Evolutionary conservation across 1,140 invertebrate genomes (phyloP).

Genomic region (Rhyacophila brunnea): DNA sequence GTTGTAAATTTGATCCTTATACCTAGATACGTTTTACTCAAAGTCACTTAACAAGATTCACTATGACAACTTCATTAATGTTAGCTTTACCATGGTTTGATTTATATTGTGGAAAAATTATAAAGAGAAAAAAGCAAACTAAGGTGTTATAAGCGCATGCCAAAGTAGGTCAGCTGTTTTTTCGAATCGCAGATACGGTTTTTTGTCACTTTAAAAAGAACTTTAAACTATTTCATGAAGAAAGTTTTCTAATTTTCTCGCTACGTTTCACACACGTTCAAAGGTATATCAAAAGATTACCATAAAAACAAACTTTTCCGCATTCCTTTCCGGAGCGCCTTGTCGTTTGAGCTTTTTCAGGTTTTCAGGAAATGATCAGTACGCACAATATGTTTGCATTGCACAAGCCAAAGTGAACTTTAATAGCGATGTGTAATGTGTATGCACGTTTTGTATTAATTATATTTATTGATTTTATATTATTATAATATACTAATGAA

Average conservation of each 20-base stretch:
- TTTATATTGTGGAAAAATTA: too few relatives aligned
- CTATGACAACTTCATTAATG: too few relatives aligned
- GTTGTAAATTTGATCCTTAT: too few relatives aligned
- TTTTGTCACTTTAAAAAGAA: constrained; percentile 5
- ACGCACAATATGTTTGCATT: neutral
- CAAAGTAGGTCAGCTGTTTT: neutral
- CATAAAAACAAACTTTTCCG: neutral
- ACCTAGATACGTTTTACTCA: too few relatives aligned
- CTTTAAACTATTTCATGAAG: neutral
- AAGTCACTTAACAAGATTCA: too few relatives aligned
- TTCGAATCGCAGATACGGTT: neutral
- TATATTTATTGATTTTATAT: too few relatives aligned
- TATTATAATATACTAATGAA: too few relatives aligned
- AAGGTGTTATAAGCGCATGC: too few relatives aligned
- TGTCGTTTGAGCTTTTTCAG: constrained; percentile 1
- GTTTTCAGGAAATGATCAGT: neutral
- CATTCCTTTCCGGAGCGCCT: constrained; percentile 1
- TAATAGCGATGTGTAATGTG: too few relatives aligned
- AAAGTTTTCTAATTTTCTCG: constrained; percentile 16
- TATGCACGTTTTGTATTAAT: too few relatives aligned
- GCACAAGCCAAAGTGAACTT: neutral
- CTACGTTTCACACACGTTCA: constrained; percentile 4
- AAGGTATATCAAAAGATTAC: constrained; percentile 12
- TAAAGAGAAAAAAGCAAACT: too few relatives aligned
- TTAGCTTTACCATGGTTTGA: too few relatives aligned